These are phyloP conservation scores for Minunthozetes semirufus DNA, from an alignment of 2,888 invertebrate species.

Conservation along the genomic window DNA sequence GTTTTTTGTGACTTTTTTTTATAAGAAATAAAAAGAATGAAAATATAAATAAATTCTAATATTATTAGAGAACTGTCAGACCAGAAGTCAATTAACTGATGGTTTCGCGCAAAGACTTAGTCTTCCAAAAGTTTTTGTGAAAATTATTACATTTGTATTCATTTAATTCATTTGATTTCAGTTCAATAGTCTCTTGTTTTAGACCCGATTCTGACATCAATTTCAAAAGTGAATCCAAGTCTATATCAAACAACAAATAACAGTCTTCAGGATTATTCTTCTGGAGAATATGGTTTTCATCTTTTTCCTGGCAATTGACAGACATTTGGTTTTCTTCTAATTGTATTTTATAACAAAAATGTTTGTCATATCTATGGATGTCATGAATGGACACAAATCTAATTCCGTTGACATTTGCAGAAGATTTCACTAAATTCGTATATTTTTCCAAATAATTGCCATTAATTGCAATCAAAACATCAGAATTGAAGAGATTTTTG, in stretches of 20 bases:
- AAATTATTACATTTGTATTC: not conserved
- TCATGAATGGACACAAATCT: conserved; percentile 8
- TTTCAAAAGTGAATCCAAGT: not conserved
- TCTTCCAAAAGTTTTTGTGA: not conserved
- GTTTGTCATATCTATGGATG: not conserved
- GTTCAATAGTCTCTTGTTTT: not conserved
- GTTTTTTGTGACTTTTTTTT: no score
- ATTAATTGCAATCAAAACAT: conserved; percentile 14
- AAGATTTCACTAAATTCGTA: not conserved
- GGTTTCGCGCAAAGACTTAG: not conserved
- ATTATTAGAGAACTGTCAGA: no score
- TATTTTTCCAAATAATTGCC: conserved; percentile 11
- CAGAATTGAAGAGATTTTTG: not conserved
- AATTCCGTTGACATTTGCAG: conserved; percentile 34
- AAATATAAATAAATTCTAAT: no score
- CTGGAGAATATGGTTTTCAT: not conserved
- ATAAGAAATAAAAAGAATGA: no score
- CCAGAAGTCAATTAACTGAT: not conserved
- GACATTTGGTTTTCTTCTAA: not conserved
- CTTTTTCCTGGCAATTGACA: not conserved
- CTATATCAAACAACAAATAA: not conserved
- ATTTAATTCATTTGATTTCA: not conserved
- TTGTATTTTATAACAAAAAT: conserved; percentile 22
- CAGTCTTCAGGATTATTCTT: not conserved
- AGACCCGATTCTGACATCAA: not conserved